A percentile compares a stretch with the other conserved stretches of the same genome.
phyloP scores from a whole-genome alignment of 2,888 invertebrate genomes.

The Spialia ferax region DNA sequence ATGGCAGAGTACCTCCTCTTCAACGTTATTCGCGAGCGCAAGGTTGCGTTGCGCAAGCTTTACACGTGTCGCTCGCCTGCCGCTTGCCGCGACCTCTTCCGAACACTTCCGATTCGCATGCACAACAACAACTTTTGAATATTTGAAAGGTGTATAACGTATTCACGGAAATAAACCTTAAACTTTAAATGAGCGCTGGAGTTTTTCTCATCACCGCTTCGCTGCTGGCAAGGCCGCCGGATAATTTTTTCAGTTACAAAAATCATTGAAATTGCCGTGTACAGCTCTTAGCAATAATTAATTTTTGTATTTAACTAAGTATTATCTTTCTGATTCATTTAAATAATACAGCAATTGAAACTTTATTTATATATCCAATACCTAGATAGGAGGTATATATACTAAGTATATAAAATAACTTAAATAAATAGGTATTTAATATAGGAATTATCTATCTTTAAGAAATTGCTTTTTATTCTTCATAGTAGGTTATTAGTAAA shows the following conservation, averaged over 20 bases:
- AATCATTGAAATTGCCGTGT: background rate
- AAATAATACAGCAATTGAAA: background rate
- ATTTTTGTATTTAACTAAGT: background rate
- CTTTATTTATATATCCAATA: background rate
- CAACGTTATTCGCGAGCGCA: slow-evolving; percentile 74
- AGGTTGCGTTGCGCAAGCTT: slow-evolving; percentile 79
- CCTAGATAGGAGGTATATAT: no score
- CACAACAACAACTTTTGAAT: slow-evolving; percentile 66
- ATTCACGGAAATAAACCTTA: slow-evolving; percentile 63
- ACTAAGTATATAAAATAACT: no score
- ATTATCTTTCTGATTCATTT: background rate
- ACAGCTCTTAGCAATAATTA: background rate
- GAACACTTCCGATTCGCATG: slow-evolving; percentile 84
- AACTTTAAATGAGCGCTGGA: slow-evolving; percentile 41
- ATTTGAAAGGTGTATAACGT: slow-evolving; percentile 74
- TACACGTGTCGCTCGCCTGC: slow-evolving; percentile 69
- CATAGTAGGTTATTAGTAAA: no score
- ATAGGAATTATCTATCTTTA: no score
- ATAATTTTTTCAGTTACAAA: slow-evolving; percentile 22
- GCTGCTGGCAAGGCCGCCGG: slow-evolving; percentile 19
- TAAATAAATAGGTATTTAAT: no score
- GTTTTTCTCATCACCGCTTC: slow-evolving; percentile 36
- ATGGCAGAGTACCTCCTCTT: slow-evolving; percentile 26
- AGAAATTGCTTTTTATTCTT: no score
- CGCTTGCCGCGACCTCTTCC: slow-evolving; percentile 70